Base-by-base conservation (phyloP, 2,888 invertebrate species). In the Girardia tigrina region DNA sequence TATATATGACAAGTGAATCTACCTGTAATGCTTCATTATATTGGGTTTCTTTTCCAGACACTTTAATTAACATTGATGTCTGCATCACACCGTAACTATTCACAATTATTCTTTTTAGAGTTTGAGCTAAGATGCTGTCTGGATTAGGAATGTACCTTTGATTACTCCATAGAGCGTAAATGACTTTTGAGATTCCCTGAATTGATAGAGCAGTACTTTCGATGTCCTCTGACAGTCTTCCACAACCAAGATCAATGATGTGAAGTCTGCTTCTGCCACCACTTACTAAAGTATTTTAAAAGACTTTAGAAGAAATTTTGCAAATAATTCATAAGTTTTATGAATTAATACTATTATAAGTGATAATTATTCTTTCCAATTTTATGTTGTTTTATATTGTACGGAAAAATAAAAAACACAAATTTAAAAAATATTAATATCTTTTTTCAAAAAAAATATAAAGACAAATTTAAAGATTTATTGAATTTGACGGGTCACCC, bases 111-210 rank as follows among this genome's bases (percentile, higher is more conserved):
- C 56, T n/a, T 56, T 56, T 56, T 20, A 56, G 56, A 16, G 56
- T 56, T 56, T 56, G 56, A 8, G 56, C n/a, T 56, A 56, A 56
- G 23, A 56, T 56, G 23, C 56, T 56, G 23, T 56, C 56, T 56
- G 56, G 56, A 56, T 56, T 56, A n/a, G 56, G 56, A 56, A 56
- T 56, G 56, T 56, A 23, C 23, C 56, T 56, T 56, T 56, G 56
- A 23, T 56, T n/a, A 23, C 56, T 56, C 56, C 56, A 56, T 6
- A 56, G 56, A 56, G 56, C 56, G n/a, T 56, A 56, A 56, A 56
- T 16, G 8, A 56, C 56, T 56, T 56, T 56, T 56, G 56, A 56
- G 4, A 56, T 56, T 56, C 56, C 56, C n/a, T 56, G 56, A 12
- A 56, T 56, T 56, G 56, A 56, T 20, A 56, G 56, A 56, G 56